Conservation (phyloP, 2,888 invertebrate genomes). For the Lochmaea capreae region DNA sequence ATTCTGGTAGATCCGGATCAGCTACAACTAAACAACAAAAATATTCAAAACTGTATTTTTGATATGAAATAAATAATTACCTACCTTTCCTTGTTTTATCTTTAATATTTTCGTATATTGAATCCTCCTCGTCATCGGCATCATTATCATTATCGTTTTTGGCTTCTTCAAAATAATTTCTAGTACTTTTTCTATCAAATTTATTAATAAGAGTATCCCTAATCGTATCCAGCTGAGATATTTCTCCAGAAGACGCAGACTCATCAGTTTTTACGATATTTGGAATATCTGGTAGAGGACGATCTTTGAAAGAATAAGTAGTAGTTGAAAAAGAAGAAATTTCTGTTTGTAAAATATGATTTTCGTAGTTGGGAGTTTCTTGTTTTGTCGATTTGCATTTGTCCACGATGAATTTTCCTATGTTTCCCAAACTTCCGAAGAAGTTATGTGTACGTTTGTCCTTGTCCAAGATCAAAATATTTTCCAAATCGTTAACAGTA, state of each 20-base stretch:
- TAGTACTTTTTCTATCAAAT: neutral
- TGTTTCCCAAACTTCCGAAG: constrained; percentile 18
- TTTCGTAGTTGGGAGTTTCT: constrained; percentile 20
- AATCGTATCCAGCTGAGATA: neutral
- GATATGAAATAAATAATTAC: too few species aligned
- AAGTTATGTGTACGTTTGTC: constrained; percentile 10
- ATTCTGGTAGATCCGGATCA: constrained; percentile 9
- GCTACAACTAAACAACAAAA: neutral
- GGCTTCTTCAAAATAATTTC: neutral
- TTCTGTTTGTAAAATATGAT: constrained; percentile 22
- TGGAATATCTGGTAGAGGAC: constrained; percentile 30
- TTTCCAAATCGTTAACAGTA: constrained; percentile 21
- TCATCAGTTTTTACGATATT: neutral
- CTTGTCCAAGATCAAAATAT: constrained; percentile 14
- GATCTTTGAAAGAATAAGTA: constrained; percentile 14
- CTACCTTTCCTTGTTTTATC: too few species aligned
- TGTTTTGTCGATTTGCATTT: constrained; percentile 4
- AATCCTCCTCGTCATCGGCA: too few species aligned
- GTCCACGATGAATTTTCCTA: constrained; percentile 19
- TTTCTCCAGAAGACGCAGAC: neutral
- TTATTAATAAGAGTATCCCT: neutral
- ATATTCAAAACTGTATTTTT: neutral
- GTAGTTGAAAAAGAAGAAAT: neutral
- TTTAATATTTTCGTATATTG: too few species aligned
- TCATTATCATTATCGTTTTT: too few species aligned